Evolutionary conservation across 2,113 vertebrate species (phyloP).

Genomic region (Malurus cyaneus): DNA sequence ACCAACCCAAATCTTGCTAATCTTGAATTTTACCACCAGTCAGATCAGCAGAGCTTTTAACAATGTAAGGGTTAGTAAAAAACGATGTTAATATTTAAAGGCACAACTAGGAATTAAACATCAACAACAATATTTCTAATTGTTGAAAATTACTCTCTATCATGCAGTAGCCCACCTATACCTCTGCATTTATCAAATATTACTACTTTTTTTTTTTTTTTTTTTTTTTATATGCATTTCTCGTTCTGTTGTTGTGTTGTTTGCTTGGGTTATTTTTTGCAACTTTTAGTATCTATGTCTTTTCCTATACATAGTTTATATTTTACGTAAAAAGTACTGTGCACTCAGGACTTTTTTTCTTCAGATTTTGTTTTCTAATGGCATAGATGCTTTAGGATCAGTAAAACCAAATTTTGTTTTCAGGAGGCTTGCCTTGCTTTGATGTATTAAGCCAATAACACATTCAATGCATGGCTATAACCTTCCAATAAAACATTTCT

Average conservation of each 20-base stretch:
- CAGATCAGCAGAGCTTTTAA: not conserved
- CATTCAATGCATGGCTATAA: not conserved
- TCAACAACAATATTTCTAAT: not conserved
- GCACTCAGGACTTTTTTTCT: not conserved
- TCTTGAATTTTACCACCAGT: not conserved
- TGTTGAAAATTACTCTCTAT: not conserved
- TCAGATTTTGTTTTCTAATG: conserved; percentile 39
- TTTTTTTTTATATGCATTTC: not conserved
- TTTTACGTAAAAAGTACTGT: conserved; percentile 26
- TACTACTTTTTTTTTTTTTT: not conserved
- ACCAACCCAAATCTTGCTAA: not conserved
- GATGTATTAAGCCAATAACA: not conserved
- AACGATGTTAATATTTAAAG: not conserved
- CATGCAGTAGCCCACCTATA: not conserved
- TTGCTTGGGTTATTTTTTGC: not conserved
- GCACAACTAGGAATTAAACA: not conserved
- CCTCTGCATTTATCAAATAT: conserved; percentile 2
- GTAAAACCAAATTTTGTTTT: not conserved
- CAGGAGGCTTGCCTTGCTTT: not conserved
- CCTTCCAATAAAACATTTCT: not conserved
- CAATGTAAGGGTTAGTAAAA: not conserved
- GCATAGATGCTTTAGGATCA: not conserved
- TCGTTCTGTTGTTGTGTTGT: not conserved
- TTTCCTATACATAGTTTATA: conserved; percentile 19
- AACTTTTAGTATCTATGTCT: not conserved